Percentiles rank a stretch among this genome's conserved stretches.
These are phyloP conservation scores for Steinernema carpocapsae DNA, from an alignment of 2,888 invertebrate species.

Conservation along the genomic window DNA sequence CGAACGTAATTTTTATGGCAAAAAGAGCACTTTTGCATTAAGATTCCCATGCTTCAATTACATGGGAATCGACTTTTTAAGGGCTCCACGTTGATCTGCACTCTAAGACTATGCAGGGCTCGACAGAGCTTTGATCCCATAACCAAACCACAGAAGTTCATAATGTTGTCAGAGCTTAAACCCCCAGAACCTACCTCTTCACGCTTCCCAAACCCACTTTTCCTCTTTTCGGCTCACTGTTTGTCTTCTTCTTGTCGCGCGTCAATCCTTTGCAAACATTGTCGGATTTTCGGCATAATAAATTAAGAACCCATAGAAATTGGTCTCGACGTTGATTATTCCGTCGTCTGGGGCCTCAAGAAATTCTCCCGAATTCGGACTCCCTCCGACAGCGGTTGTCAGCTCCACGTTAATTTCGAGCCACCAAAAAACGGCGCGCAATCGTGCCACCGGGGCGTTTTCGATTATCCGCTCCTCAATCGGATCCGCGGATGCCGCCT, in stretches of 20 bases:
- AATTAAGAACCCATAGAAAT: slow-evolving; percentile 17
- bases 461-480: slow-evolving; percentile 33
- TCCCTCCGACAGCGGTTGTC: no score
- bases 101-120: no score
- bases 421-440: slow-evolving; percentile 5
- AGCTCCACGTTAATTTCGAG: not conserved
- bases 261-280: slow-evolving; percentile 25
- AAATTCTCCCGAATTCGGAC: no score
- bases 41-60: no score
- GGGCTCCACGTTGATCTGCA: no score
- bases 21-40: no score
- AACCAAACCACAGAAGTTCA: no score
- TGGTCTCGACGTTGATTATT: not conserved
- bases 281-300: slow-evolving; percentile 33
- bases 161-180: no score
- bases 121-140: no score
- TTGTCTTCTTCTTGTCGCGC: slow-evolving; percentile 18
- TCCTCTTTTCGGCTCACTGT: not conserved
- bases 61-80: no score
- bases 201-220: not conserved
- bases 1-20: no score
- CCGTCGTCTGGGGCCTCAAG: not conserved
- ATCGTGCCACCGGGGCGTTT: slow-evolving; percentile 7
- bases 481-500: slow-evolving; percentile 5
- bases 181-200: not conserved